Conservation (phyloP, 2,113 vertebrate species). For the Phalacrocorax brasilianus region DNA sequence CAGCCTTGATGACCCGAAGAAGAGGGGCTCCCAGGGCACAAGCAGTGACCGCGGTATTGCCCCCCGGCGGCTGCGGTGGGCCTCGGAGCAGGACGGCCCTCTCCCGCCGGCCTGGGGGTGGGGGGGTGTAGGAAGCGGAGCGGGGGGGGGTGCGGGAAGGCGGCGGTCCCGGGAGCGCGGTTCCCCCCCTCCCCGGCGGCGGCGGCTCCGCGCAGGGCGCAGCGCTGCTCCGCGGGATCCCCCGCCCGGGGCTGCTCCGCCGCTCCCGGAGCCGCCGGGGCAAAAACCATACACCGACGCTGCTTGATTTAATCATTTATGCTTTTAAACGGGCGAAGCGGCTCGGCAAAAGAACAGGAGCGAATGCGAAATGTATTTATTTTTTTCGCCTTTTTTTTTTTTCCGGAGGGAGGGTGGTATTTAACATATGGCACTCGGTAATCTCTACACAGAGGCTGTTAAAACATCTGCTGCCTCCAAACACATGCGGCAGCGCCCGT, state of each 20-base stretch:
- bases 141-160: no score
- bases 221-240: no score
- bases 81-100: background rate
- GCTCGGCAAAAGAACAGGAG: background rate
- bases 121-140: no score
- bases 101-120: background rate
- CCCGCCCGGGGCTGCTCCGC: no score
- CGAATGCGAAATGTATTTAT: background rate
- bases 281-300: no score
- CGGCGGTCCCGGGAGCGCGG: no score
- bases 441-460: constrained; percentile 19
- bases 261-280: no score
- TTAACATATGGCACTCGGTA: constrained; percentile 53
- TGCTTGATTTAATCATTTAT: no score
- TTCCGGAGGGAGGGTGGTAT: background rate
- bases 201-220: no score
- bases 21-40: background rate
- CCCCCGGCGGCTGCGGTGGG: background rate
- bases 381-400: background rate
- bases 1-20: background rate
- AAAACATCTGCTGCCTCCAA: constrained; percentile 23
- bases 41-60: background rate
- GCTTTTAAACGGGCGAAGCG: no score
- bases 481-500: background rate
- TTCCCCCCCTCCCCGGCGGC: no score